A percentile compares a stretch with the other conserved stretches of the same genome.
Conservation (phyloP, 2,888 invertebrate genomes). For the Acleris literana region DNA sequence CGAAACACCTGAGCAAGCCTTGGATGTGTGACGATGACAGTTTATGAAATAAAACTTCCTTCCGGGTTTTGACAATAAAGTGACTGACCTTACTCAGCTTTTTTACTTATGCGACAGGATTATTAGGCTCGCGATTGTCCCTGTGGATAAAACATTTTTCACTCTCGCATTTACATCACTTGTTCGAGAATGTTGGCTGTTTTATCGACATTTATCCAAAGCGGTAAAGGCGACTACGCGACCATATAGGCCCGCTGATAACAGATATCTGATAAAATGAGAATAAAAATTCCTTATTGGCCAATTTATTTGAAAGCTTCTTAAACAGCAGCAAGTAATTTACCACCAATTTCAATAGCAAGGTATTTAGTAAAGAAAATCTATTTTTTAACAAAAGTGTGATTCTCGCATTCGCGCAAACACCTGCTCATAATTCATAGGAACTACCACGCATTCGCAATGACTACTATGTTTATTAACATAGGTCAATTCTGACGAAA, state of each 20-base stretch:
- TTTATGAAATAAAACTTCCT: neutral
- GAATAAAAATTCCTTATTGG: too few relatives aligned
- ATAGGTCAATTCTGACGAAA: neutral
- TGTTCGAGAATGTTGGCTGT: too few relatives aligned
- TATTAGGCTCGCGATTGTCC: too few relatives aligned
- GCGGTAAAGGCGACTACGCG: neutral
- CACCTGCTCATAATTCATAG: neutral
- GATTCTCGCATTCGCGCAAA: neutral
- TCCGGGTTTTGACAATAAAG: neutral
- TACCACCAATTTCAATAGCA: too few relatives aligned
- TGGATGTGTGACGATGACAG: slow-evolving; percentile 2
- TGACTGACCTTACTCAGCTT: neutral
- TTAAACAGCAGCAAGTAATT: too few relatives aligned
- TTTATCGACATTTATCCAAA: neutral
- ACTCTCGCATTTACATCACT: too few relatives aligned
- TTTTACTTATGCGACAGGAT: too few relatives aligned
- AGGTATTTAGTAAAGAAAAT: too few relatives aligned
- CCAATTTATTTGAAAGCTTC: too few relatives aligned
- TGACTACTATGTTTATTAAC: neutral
- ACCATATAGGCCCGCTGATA: too few relatives aligned
- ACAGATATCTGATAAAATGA: too few relatives aligned
- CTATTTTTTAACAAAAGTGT: neutral
- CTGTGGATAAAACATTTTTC: too few relatives aligned
- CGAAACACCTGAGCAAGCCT: slow-evolving; percentile 25
- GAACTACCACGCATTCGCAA: neutral